These are phyloP conservation scores for Eremobia ochroleuca DNA, from an alignment of 2,888 invertebrate genomes.

Conservation along the genomic window DNA sequence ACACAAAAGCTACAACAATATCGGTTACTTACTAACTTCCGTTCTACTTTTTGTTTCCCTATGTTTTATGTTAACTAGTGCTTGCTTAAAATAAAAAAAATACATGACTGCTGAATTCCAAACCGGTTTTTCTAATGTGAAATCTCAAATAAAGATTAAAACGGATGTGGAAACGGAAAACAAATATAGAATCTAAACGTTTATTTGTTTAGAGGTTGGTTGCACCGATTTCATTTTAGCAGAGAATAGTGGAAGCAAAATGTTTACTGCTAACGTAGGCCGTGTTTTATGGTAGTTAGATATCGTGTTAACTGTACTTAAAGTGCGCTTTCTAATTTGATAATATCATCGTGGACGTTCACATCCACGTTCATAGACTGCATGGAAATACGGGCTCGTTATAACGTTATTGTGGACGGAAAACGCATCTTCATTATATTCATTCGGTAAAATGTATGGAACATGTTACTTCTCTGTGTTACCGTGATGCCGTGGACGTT, in stretches of 20 bases:
- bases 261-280: background rate
- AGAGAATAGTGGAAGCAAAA: slow-evolving; percentile 15
- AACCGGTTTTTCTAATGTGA: slow-evolving; percentile 7
- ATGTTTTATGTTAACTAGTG: background rate
- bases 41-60: slow-evolving; percentile 7
- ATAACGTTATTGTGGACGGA: background rate
- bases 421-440: too few species aligned
- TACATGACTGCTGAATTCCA: slow-evolving; percentile 9
- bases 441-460: background rate
- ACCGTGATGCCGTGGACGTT: too few species aligned
- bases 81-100: slow-evolving; percentile 10
- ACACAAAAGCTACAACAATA: slow-evolving; percentile 6
- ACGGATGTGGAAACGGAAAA: slow-evolving; percentile 20
- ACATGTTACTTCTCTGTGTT: too few species aligned
- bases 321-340: background rate
- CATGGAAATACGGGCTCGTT: background rate
- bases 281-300: background rate
- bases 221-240: slow-evolving; percentile 37
- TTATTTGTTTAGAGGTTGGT: slow-evolving; percentile 36
- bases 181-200: slow-evolving; percentile 17
- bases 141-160: slow-evolving; percentile 17
- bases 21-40: background rate
- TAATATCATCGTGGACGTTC: background rate
- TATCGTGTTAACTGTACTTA: background rate
- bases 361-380: background rate